Evolutionary conservation across 2,113 vertebrate species (phyloP).

Genomic region (Psettodes erumei): DNA sequence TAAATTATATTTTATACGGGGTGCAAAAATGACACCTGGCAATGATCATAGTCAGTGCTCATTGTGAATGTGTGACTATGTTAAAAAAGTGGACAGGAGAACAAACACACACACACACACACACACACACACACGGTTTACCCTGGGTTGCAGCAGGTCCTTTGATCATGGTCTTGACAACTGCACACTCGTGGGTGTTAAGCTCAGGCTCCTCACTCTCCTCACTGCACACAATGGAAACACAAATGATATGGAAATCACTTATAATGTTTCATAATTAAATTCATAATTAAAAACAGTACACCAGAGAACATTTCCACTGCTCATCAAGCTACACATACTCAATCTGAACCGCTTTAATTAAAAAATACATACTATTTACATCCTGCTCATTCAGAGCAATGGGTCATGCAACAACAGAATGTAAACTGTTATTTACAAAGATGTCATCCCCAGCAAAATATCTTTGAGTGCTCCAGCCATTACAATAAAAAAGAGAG

Average conservation of each 20-base stretch:
- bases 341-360: background rate
- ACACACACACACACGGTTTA: conserved; percentile 57
- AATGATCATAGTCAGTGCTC: background rate
- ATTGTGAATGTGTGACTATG: background rate
- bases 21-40: conserved; percentile 2
- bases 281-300: background rate
- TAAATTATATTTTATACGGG: conserved; percentile 23
- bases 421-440: background rate
- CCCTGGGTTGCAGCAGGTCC: conserved; percentile 65
- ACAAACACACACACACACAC: conserved; percentile 28
- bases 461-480: background rate
- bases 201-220: conserved; percentile 77
- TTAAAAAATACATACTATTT: background rate
- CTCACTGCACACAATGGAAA: conserved; percentile 64
- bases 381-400: background rate
- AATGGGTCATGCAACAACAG: background rate
- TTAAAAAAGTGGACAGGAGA: too few species aligned
- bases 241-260: conserved; percentile 1
- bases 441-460: background rate
- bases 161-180: conserved; percentile 78
- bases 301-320: background rate
- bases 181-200: conserved; percentile 55
- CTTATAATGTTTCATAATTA: background rate
- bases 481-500: background rate
- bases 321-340: background rate